Conservation (phyloP, 2,113 vertebrate genomes). For the Heliornis fulica region DNA sequence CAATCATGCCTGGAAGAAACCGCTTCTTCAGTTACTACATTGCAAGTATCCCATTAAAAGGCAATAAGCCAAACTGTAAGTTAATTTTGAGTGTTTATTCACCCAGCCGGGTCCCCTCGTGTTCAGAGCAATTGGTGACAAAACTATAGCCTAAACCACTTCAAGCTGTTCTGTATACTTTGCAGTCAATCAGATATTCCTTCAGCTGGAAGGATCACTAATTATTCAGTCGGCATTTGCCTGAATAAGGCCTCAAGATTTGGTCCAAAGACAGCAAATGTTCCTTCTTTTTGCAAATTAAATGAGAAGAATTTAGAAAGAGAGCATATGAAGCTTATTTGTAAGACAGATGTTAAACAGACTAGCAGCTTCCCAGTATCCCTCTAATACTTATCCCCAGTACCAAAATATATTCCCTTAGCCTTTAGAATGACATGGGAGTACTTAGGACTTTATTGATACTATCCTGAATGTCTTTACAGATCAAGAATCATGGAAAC, state of each 20-base stretch:
- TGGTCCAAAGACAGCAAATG: conserved; percentile 54
- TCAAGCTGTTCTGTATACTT: conserved; percentile 5
- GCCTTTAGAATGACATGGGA: conserved; percentile 13
- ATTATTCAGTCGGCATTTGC: conserved; percentile 20
- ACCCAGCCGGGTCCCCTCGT: neutral
- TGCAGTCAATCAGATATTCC: neutral
- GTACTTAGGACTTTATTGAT: conserved; percentile 19
- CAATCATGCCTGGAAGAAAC: neutral
- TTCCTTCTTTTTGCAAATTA: conserved; percentile 57
- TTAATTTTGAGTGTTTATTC: neutral
- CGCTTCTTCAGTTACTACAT: neutral
- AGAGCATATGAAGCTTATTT: conserved; percentile 68
- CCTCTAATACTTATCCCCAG: conserved; percentile 62
- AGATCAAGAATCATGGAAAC: neutral
- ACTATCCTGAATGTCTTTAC: neutral
- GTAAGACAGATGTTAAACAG: conserved; percentile 70
- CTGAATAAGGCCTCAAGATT: conserved; percentile 47
- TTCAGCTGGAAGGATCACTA: conserved; percentile 41
- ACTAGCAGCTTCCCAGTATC: conserved; percentile 62
- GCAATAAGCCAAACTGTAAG: neutral
- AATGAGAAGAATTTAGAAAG: conserved; percentile 62
- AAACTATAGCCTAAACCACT: neutral
- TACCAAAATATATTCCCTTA: conserved; percentile 58
- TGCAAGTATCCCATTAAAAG: neutral
- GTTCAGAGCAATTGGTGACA: neutral